Evolutionary conservation across 1,140 invertebrate species (phyloP).

Genomic region (Papilio polytes): DNA sequence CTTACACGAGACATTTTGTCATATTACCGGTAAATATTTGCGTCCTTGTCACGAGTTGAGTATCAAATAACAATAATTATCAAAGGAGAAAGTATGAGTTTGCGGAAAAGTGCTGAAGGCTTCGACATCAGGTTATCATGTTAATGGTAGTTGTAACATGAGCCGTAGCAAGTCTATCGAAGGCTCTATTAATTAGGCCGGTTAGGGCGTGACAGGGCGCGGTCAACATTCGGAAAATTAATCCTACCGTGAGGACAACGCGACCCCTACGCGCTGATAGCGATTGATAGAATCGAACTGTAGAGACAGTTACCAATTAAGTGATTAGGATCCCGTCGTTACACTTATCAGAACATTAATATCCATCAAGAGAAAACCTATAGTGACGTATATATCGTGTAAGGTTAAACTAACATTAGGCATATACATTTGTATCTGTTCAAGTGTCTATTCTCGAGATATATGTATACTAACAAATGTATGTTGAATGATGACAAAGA

Average conservation of each 20-base stretch:
- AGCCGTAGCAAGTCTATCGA: constrained; percentile 64
- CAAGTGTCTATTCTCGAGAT: too few species aligned
- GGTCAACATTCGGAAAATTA: constrained; percentile 79
- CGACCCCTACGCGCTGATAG: constrained; percentile 57
- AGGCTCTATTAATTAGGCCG: constrained; percentile 77
- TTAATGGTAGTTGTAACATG: constrained; percentile 71
- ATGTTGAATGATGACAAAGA: background rate
- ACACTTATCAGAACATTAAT: constrained; percentile 59
- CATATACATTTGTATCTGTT: background rate
- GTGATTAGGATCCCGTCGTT: constrained; percentile 69
- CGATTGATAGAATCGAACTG: constrained; percentile 70
- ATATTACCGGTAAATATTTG: constrained; percentile 59
- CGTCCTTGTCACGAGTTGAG: constrained; percentile 57
- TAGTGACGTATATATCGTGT: constrained; percentile 47
- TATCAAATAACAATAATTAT: constrained; percentile 54
- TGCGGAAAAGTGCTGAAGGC: constrained; percentile 44
- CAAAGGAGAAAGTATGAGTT: constrained; percentile 50
- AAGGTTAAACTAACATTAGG: background rate
- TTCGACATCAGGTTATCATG: constrained; percentile 58
- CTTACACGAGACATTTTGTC: constrained; percentile 59
- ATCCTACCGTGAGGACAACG: constrained; percentile 68
- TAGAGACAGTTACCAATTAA: constrained; percentile 68
- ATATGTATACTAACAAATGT: background rate
- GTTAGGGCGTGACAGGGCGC: constrained; percentile 72
- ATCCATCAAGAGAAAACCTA: constrained; percentile 50